Evolutionary conservation across 2,888 invertebrate species (phyloP).

Genomic region (Dilophus febrilis): DNA sequence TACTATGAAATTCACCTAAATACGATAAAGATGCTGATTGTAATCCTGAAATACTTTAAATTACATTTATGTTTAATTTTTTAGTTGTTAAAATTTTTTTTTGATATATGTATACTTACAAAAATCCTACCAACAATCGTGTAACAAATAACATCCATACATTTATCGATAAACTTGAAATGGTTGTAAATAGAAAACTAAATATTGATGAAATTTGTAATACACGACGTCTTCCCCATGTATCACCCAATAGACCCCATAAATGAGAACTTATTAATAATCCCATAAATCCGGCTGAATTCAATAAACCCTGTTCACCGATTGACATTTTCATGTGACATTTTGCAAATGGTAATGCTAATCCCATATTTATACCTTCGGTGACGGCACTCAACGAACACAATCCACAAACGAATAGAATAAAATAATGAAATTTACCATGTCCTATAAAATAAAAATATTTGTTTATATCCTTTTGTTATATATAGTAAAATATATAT

Average conservation of each 20-base stretch:
- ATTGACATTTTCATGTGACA: conserved; percentile 45
- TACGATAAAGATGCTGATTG: conserved; percentile 41
- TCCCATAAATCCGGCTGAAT: conserved; percentile 48
- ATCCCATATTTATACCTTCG: conserved; percentile 46
- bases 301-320: conserved; percentile 42
- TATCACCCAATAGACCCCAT: conserved; percentile 67
- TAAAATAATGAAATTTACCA: conserved; percentile 42
- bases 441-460: too few relatives aligned
- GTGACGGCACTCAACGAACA: conserved; percentile 49
- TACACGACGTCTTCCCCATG: conserved; percentile 45
- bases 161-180: conserved; percentile 41
- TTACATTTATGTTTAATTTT: not conserved
- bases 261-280: conserved; percentile 57
- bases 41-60: conserved; percentile 21
- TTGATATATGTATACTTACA: too few relatives aligned
- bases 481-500: too few relatives aligned
- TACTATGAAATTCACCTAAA: conserved; percentile 40
- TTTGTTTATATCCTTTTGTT: too few relatives aligned
- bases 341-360: conserved; percentile 47
- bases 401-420: conserved; percentile 42
- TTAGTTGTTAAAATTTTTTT: not conserved
- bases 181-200: conserved; percentile 36
- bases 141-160: conserved; percentile 39
- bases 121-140: conserved; percentile 49
- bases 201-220: conserved; percentile 34